phyloP scores from a whole-genome alignment of 2,113 vertebrate species.

The Cheilinus undulatus region DNA sequence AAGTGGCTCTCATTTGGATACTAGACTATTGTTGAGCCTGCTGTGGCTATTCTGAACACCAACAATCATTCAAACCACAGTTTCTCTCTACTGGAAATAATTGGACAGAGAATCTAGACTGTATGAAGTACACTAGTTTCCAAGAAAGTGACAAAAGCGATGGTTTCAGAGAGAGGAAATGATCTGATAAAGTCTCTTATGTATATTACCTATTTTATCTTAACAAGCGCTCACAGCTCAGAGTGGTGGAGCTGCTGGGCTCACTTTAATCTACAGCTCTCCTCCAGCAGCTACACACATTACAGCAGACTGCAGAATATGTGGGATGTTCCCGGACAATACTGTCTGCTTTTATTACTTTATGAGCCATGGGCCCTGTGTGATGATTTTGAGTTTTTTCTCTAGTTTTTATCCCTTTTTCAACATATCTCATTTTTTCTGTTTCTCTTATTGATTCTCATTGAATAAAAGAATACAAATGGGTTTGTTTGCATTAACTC shows the following conservation, averaged over 20 bases:
- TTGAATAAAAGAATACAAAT: no score
- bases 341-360: constrained; percentile 7
- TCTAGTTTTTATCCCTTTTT: no score
- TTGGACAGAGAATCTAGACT: constrained; percentile 50
- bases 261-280: constrained; percentile 29
- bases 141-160: constrained; percentile 40
- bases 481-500: no score
- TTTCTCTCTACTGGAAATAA: constrained; percentile 43
- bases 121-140: constrained; percentile 12
- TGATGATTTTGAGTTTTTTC: no score
- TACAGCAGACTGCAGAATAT: constrained; percentile 15
- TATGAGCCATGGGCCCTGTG: constrained; percentile 6
- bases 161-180: constrained; percentile 5
- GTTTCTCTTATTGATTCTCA: no score
- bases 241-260: constrained; percentile 5
- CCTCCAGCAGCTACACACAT: constrained; percentile 11
- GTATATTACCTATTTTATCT: constrained; percentile 29
- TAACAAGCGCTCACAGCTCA: constrained; percentile 4
- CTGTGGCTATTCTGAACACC: constrained; percentile 21
- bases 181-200: constrained; percentile 23
- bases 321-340: constrained; percentile 20
- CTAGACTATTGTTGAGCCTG: constrained; percentile 1
- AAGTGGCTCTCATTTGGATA: constrained; percentile 55
- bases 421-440: no score
- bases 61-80: constrained; percentile 30